Conservation (phyloP, 2,113 vertebrate genomes). For the human (Homo sapiens) region DNA sequence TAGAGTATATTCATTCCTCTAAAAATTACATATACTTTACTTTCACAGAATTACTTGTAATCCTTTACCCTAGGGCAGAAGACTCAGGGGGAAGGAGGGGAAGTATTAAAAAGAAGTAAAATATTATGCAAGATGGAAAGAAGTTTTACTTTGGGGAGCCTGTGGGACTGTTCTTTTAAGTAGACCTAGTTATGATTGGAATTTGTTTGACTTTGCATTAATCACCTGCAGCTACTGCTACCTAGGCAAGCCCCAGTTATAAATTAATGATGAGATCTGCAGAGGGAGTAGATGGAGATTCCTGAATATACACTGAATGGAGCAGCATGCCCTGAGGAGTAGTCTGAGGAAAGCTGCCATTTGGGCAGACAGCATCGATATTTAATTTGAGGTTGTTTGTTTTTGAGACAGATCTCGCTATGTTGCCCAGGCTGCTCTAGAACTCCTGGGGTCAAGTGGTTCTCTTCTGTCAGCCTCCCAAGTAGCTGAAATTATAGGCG, state of each 20-base stretch:
- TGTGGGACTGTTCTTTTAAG: constrained; percentile 37
- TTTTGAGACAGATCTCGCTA: background rate
- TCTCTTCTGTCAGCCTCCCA: background rate
- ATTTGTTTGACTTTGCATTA: constrained; percentile 38
- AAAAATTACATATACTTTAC: constrained; percentile 25
- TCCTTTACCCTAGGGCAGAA: constrained; percentile 26
- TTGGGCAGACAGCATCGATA: background rate
- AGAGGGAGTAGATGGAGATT: background rate
- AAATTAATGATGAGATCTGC: constrained; percentile 14
- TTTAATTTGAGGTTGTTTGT: background rate
- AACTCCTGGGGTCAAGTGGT: background rate
- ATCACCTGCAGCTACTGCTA: constrained; percentile 16
- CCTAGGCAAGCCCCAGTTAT: background rate
- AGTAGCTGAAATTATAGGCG: background rate
- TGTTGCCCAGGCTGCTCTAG: background rate
- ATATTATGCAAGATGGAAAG: background rate
- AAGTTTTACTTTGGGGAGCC: constrained; percentile 35
- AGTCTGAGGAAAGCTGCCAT: background rate
- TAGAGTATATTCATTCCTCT: constrained; percentile 13
- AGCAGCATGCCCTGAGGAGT: constrained; percentile 11
- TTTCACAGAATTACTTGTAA: background rate
- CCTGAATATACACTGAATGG: background rate
- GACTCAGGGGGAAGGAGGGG: constrained; percentile 15
- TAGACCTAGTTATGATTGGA: background rate
- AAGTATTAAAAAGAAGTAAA: constrained; percentile 42